Evolutionary conservation across 2,797 vertebrate species (phyloP).

Genomic region (Anas acuta): DNA sequence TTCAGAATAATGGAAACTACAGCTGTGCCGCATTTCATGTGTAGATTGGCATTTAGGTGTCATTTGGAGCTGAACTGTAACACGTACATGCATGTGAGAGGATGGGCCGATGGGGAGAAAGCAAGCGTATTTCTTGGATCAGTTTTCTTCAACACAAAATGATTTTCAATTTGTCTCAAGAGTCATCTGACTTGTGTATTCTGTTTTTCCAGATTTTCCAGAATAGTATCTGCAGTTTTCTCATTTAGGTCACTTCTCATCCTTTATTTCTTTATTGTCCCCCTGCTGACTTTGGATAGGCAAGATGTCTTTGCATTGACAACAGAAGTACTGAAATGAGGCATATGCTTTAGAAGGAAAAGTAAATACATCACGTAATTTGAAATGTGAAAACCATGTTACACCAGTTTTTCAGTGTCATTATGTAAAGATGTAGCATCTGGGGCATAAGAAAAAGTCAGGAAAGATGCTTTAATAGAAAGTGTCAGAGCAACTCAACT

Average conservation of each 20-base stretch:
- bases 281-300: background rate
- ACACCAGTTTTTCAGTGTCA: background rate
- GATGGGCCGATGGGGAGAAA: background rate
- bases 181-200: background rate
- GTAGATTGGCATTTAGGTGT: background rate
- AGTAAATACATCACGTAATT: background rate
- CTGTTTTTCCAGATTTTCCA: background rate
- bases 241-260: background rate
- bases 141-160: background rate
- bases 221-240: background rate
- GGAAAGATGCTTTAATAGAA: background rate
- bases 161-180: background rate
- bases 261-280: background rate
- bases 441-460: background rate
- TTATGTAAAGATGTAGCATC: conserved; percentile 25
- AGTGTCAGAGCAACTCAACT: background rate
- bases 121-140: background rate
- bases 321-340: background rate
- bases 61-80: background rate
- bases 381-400: background rate
- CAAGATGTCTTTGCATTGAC: background rate
- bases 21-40: background rate
- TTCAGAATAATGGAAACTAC: background rate
- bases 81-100: background rate
- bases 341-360: background rate